These are phyloP conservation scores for Petroica traversi DNA, from an alignment of 2,113 vertebrate genomes.

Conservation along the genomic window DNA sequence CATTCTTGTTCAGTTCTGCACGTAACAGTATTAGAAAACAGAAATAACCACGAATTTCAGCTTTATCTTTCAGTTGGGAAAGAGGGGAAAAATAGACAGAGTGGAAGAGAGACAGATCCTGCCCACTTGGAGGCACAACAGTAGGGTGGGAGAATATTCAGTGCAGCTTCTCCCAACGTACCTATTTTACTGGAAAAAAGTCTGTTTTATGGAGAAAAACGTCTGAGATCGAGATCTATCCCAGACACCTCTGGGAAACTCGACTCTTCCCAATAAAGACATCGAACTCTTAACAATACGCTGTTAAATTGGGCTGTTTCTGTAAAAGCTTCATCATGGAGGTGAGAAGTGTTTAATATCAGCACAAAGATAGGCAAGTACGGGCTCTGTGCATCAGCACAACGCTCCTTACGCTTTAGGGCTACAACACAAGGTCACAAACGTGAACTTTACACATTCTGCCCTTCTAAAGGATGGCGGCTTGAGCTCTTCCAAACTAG, in stretches of 20 bases:
- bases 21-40: neutral
- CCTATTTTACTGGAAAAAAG: neutral
- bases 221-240: neutral
- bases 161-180: neutral
- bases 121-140: neutral
- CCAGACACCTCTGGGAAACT: neutral
- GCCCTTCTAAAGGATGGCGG: neutral
- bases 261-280: neutral
- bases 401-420: accelerated
- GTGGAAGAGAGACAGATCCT: neutral
- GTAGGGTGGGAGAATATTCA: neutral
- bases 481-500: too few relatives aligned
- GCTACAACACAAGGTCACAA: neutral
- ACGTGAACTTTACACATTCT: too few relatives aligned
- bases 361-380: too few relatives aligned
- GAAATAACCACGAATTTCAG: neutral
- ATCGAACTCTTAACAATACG: neutral
- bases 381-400: neutral
- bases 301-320: neutral
- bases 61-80: neutral
- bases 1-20: neutral
- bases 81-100: accelerated
- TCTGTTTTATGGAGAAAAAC: neutral
- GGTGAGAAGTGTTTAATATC: neutral
- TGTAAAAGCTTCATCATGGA: neutral